Evolutionary conservation across 2,797 vertebrate species (phyloP).

Genomic region (Gambusia yucatana): DNA sequence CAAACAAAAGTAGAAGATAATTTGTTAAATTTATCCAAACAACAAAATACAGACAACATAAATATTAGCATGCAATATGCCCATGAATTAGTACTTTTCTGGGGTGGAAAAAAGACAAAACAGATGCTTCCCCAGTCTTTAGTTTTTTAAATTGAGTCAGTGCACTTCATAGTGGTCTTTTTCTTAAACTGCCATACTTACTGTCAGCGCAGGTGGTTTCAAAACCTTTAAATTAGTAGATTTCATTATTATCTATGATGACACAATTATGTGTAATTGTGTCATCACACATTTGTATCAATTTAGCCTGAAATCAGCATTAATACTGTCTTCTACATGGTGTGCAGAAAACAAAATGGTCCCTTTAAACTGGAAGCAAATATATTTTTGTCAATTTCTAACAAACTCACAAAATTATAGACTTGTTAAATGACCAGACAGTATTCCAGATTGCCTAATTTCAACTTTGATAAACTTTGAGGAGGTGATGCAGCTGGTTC

Average conservation of each 20-base stretch:
- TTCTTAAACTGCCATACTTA: background rate
- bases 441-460: background rate
- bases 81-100: background rate
- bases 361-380: background rate
- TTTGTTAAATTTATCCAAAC: background rate
- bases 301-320: background rate
- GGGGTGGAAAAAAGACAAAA: background rate
- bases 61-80: background rate
- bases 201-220: background rate
- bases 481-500: too few species aligned
- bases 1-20: background rate
- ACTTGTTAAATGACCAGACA: background rate
- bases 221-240: background rate
- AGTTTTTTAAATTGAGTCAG: background rate
- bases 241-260: background rate
- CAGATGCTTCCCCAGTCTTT: background rate
- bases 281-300: background rate
- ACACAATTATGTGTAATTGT: background rate
- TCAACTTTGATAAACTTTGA: background rate
- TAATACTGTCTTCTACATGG: background rate
- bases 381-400: background rate
- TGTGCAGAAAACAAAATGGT: background rate
- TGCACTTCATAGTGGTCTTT: background rate
- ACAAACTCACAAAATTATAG: background rate
- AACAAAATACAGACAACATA: background rate